phyloP scores from a whole-genome alignment of 2,888 invertebrate species.

The Agriopis aurantiaria region DNA sequence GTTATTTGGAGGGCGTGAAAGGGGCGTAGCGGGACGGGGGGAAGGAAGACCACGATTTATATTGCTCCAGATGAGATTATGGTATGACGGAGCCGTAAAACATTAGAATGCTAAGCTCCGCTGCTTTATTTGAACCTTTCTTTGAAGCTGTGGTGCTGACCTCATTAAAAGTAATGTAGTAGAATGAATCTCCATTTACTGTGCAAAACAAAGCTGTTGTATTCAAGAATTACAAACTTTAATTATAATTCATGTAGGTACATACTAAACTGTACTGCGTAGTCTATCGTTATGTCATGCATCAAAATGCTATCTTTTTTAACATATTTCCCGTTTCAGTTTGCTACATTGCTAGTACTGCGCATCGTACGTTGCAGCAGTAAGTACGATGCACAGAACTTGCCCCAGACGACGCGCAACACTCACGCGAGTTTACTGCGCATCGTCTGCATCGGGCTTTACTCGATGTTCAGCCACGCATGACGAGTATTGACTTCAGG shows the following conservation, averaged over 20 bases:
- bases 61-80: conserved; percentile 68
- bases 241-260: neutral
- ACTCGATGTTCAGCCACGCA: no score
- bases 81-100: conserved; percentile 65
- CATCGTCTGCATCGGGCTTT: no score
- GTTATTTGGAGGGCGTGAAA: conserved; percentile 59
- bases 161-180: conserved; percentile 43
- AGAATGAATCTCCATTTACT: conserved; percentile 19
- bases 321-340: no score
- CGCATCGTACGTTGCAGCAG: no score
- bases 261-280: no score
- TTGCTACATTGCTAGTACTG: no score
- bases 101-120: conserved; percentile 58
- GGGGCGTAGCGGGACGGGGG: conserved; percentile 33
- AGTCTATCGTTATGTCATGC: no score
- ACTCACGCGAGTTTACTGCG: no score
- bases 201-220: neutral
- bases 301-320: no score
- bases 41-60: conserved; percentile 65
- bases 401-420: no score
- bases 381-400: no score
- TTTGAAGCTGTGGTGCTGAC: conserved; percentile 44
- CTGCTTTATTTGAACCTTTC: conserved; percentile 49
- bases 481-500: no score
- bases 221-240: neutral